Percentiles rank a stretch among this genome's conserved stretches.
phyloP scores from a whole-genome alignment of 2,113 vertebrate genomes.

The Pelecanus crispus region DNA sequence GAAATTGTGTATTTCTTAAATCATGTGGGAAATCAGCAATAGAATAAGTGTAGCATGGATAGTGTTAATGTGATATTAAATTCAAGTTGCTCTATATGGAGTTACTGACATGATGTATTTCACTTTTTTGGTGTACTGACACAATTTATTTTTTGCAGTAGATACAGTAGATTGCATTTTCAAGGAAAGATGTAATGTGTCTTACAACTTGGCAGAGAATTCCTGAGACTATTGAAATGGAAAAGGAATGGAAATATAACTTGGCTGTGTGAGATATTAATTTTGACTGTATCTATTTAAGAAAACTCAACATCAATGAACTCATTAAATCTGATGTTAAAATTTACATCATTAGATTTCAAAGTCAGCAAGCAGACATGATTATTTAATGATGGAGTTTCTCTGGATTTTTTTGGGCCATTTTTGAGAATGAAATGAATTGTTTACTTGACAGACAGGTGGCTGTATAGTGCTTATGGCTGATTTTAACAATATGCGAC shows the following conservation, averaged over 20 bases:
- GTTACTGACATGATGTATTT: background rate
- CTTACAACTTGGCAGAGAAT: background rate
- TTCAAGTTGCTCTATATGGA: background rate
- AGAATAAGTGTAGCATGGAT: background rate
- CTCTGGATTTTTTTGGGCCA: background rate
- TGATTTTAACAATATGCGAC: constrained; percentile 40
- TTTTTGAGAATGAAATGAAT: background rate
- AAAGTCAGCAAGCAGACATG: background rate
- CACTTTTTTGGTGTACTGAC: background rate
- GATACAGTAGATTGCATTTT: background rate
- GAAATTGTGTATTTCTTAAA: background rate
- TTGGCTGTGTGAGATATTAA: background rate
- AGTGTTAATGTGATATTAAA: background rate
- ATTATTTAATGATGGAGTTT: background rate
- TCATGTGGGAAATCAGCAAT: background rate
- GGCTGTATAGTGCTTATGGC: background rate
- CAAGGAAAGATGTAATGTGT: background rate
- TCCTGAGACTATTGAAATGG: background rate
- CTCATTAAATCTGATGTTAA: background rate
- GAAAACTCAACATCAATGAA: background rate
- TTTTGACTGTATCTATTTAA: background rate
- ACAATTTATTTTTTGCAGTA: background rate
- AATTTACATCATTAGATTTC: background rate
- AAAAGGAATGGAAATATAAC: background rate
- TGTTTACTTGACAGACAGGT: constrained; percentile 40